Base-by-base conservation (phyloP, 2,797 vertebrate species). In the Antennarius maculatus region DNA sequence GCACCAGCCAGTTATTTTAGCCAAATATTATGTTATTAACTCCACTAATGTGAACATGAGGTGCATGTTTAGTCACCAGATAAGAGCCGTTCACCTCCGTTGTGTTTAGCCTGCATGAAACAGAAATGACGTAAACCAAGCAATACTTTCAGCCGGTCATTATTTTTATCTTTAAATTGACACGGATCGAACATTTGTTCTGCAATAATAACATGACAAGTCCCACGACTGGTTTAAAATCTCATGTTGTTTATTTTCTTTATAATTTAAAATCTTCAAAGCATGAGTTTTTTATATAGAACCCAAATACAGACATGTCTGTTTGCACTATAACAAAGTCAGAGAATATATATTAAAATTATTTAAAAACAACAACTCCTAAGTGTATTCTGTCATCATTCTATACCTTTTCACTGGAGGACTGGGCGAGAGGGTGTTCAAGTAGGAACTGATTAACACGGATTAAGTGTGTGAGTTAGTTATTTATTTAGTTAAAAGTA, bases 31-130 rank as follows among this genome's bases (percentile, higher is more conserved):
- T 74, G 41, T 66, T 74, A 49, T 79, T 71, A 67, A 63, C 61
- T 81, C 61, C 60, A 81, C 74, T 82, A 81, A 83, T 76, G 63
- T 76, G 61, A 53, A 79, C 73, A 80, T 55, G 41, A 75, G 50
- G 54, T 84, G 86, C 89, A 92, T 89, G 89, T 79, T 57, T 69
- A 23, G 23, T 23, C 23, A 23, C 31, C 31, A 34, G 31, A 34
- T 34, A 5, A 34, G 31, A 34, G 23, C 23, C 23, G 2, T 23
- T 23, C 23, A 23, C 23, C 23, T 23, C 23, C 23, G 2, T 23
- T 74, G 54, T 69, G 56, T 74, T 68, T 57, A 66, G 49, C 46
- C 59, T 81, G 89, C 90, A 91, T 88, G 88, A 66, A 42, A 76
- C 37, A 48, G 64, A 70, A 74, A 71, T 56, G 4, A 74, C 61